phyloP scores from a whole-genome alignment of 2,797 vertebrate species.

The Nothura maculosa region DNA sequence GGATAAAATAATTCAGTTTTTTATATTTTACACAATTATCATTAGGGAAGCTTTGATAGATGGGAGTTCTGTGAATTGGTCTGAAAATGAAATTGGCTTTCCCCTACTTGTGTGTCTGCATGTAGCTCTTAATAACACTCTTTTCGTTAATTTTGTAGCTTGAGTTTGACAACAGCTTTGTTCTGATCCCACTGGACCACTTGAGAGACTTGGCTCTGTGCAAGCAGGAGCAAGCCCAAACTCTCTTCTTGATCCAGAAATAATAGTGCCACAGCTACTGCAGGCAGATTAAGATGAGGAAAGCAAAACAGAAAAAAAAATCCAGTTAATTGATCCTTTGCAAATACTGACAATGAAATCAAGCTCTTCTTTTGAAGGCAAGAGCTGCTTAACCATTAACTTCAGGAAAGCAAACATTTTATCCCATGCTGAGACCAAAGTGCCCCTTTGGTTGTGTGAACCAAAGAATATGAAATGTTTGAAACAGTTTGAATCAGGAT shows the following conservation, averaged over 20 bases:
- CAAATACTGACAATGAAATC: neutral
- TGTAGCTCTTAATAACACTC: constrained; percentile 5
- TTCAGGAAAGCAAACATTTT: neutral
- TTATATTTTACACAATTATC: neutral
- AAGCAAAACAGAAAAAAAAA: neutral
- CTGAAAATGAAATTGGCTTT: neutral
- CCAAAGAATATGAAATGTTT: neutral
- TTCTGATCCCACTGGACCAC: constrained; percentile 7
- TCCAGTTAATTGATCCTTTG: constrained; percentile 12
- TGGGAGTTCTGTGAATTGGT: neutral
- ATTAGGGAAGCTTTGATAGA: neutral
- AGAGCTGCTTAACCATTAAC: neutral
- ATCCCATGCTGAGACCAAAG: neutral
- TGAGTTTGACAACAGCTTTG: constrained; percentile 31
- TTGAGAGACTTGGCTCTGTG: constrained; percentile 19
- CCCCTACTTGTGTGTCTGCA: neutral
- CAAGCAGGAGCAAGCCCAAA: neutral
- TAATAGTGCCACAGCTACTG: neutral
- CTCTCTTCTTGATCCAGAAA: constrained; percentile 22
- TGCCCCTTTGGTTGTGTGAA: neutral
- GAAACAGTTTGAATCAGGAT: neutral
- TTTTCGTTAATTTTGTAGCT: neutral
- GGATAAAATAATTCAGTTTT: neutral
- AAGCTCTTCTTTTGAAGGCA: neutral
- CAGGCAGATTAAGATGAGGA: neutral